Conservation (phyloP, 2,888 invertebrate genomes). For the Pristionchus fissidentatus region DNA sequence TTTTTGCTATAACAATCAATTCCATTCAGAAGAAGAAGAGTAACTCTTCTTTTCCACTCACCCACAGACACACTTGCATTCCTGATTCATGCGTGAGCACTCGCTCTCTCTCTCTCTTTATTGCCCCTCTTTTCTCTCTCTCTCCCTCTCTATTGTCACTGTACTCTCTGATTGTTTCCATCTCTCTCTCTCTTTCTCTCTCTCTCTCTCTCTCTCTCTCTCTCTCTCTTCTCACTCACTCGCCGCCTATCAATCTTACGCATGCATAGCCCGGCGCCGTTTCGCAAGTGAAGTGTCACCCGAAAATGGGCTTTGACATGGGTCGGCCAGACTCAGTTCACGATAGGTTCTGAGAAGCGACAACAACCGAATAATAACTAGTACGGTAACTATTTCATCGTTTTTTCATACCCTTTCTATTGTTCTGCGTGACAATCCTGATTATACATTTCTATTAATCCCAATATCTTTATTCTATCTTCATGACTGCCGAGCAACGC, state of each 20-base stretch:
- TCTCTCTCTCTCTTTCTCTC: not conserved
- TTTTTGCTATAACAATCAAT: no score
- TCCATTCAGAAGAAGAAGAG: no score
- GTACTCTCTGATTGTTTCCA: not conserved
- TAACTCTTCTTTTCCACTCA: no score
- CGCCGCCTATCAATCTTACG: slow-evolving; percentile 32
- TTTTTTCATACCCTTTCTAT: no score
- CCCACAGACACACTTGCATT: not conserved
- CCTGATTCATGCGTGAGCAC: slow-evolving; percentile 29
- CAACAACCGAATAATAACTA: no score
- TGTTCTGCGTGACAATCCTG: no score
- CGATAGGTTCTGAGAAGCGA: no score
- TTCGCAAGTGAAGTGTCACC: slow-evolving; percentile 11
- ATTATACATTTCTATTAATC: no score
- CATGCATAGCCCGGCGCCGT: slow-evolving; percentile 24
- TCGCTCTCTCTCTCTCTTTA: not conserved
- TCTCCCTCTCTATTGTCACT: not conserved
- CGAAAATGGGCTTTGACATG: not conserved
- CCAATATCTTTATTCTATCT: no score
- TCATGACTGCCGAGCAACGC: no score
- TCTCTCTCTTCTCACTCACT: not conserved
- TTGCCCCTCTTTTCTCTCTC: not conserved
- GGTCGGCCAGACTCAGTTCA: no score
- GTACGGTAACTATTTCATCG: no score
- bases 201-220: not conserved